phyloP scores from a whole-genome alignment of 2,888 invertebrate genomes.

The Lissocephala sabroskyi region DNA sequence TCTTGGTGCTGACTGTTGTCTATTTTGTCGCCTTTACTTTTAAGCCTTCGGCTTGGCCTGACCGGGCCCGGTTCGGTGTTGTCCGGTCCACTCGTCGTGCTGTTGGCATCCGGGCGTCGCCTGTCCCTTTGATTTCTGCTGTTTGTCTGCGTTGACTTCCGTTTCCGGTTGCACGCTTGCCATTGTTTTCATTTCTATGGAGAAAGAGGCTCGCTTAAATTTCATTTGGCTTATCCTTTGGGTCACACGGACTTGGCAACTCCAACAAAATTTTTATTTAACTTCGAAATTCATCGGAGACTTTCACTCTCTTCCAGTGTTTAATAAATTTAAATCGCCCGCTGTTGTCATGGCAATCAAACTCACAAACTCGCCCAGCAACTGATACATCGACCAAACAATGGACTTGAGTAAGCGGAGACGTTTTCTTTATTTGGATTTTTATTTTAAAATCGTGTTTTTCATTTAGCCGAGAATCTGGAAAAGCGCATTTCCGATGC shows the following conservation, averaged over 20 bases:
- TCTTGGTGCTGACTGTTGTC: conserved; percentile 7
- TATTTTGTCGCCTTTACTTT: conserved; percentile 17
- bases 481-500: conserved; percentile 88
- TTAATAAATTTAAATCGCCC: too few species aligned
- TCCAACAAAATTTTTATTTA: not conserved
- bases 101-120: conserved; percentile 12
- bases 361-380: too few species aligned
- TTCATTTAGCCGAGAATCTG: conserved; percentile 71
- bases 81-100: conserved; percentile 1
- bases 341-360: too few species aligned
- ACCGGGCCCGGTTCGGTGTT: not conserved
- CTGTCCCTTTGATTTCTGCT: conserved; percentile 28
- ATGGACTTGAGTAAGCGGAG: too few species aligned
- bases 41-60: conserved; percentile 13
- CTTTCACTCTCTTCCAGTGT: not conserved
- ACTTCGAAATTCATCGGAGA: too few species aligned
- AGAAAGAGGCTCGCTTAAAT: not conserved
- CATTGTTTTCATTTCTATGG: conserved; percentile 17
- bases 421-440: too few species aligned
- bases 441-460: too few species aligned
- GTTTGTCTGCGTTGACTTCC: conserved; percentile 45
- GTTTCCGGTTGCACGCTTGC: conserved; percentile 45
- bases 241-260: not conserved
- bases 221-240: not conserved
- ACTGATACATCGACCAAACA: too few species aligned